These are phyloP conservation scores for Tachystola acroxantha DNA, from an alignment of 2,888 invertebrate genomes.

Conservation along the genomic window DNA sequence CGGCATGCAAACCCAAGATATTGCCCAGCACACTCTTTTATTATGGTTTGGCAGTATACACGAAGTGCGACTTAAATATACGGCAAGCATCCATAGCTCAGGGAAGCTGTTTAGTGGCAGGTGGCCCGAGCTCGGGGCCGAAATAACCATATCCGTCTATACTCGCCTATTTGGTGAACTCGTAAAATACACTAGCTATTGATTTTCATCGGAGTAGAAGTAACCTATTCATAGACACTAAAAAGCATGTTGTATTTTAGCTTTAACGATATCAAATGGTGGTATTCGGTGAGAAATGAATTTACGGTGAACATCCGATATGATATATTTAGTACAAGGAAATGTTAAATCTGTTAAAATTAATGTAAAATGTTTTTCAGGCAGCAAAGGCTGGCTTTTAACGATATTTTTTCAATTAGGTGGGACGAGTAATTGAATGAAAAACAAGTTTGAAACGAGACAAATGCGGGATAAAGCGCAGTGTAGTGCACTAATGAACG, in stretches of 20 bases:
- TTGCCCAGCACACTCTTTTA: conserved; percentile 20
- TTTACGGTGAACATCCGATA: no score
- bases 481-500: conserved; percentile 57
- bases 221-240: neutral
- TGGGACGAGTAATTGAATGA: conserved; percentile 45
- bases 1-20: no score
- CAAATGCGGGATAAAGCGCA: conserved; percentile 44
- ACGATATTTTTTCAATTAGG: conserved; percentile 42
- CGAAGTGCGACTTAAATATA: conserved; percentile 44
- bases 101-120: conserved; percentile 33
- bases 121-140: conserved; percentile 23
- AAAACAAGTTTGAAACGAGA: conserved; percentile 41
- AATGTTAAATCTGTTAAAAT: no score
- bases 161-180: conserved; percentile 11
- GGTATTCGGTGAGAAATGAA: no score
- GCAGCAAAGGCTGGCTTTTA: neutral
- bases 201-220: no score
- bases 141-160: conserved; percentile 26
- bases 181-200: conserved; percentile 8
- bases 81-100: conserved; percentile 50
- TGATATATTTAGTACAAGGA: no score
- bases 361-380: no score
- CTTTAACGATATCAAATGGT: no score
- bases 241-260: neutral
- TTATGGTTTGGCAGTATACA: conserved; percentile 25